Evolutionary conservation across 2,888 invertebrate species (phyloP).

Genomic region (Prosapia bicincta): DNA sequence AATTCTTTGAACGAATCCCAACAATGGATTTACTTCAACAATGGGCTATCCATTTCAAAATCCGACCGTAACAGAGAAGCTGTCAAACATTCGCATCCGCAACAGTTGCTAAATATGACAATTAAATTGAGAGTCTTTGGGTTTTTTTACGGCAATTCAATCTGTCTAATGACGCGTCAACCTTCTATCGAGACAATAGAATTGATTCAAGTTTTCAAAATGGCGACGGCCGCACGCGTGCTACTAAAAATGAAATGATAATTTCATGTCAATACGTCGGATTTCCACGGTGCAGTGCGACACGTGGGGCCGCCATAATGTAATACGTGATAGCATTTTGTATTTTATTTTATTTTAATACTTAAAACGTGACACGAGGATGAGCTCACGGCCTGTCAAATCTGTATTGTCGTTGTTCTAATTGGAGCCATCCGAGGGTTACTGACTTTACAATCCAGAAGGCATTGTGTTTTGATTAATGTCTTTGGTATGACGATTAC

Average conservation of each 20-base stretch:
- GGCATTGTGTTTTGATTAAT: constrained; percentile 2
- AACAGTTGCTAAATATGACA: background rate
- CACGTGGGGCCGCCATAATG: background rate
- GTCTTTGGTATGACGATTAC: background rate
- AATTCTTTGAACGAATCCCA: background rate
- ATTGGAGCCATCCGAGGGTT: background rate
- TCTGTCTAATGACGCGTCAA: background rate
- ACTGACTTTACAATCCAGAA: background rate
- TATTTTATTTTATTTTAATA: constrained; percentile 2
- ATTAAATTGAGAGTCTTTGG: background rate
- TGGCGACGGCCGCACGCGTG: background rate
- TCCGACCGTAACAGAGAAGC: background rate
- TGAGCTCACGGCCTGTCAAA: constrained; percentile 1
- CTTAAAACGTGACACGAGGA: background rate
- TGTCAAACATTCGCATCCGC: background rate
- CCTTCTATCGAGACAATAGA: background rate
- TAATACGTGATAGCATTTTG: background rate
- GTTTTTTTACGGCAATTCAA: background rate
- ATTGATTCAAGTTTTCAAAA: background rate
- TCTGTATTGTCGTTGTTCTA: background rate
- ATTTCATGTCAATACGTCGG: background rate
- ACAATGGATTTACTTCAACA: background rate
- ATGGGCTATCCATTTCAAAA: background rate
- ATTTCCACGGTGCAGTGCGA: background rate
- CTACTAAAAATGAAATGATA: constrained; percentile 2